Conservation (phyloP, 2,797 vertebrate species). For the Philypnodon macrostomus region DNA sequence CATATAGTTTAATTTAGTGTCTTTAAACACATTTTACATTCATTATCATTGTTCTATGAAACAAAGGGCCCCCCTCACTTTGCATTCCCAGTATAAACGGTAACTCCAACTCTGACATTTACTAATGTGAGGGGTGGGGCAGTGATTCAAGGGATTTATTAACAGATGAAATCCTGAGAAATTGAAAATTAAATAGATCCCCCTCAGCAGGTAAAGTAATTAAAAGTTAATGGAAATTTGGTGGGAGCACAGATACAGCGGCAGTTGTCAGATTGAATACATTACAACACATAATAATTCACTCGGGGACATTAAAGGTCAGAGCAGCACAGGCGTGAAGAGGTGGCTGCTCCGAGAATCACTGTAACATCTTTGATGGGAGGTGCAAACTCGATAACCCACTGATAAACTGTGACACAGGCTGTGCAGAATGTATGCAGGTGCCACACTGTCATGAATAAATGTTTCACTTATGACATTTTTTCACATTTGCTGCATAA, state of each 20-base stretch:
- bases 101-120: constrained; percentile 35
- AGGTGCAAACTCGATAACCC: constrained; percentile 22
- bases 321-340: constrained; percentile 19
- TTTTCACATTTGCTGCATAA: constrained; percentile 3
- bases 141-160: constrained; percentile 54
- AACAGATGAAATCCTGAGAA: constrained; percentile 54
- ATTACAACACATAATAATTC: constrained; percentile 50
- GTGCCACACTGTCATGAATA: constrained; percentile 18
- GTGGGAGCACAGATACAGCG: constrained; percentile 31
- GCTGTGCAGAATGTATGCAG: constrained; percentile 9
- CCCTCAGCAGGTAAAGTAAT: constrained; percentile 60
- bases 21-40: no score
- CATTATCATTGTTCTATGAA: constrained; percentile 1
- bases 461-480: constrained; percentile 15
- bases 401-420: constrained; percentile 8
- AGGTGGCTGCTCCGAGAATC: constrained; percentile 29
- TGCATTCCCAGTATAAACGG: constrained; percentile 16
- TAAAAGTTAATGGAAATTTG: constrained; percentile 59
- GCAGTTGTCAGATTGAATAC: constrained; percentile 45
- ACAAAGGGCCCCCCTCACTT: constrained; percentile 8
- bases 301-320: constrained; percentile 39
- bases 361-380: constrained; percentile 31
- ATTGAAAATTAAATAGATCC: constrained; percentile 58
- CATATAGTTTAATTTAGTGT: no score
- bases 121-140: constrained; percentile 34